Conservation (phyloP, 2,797 vertebrate genomes). For the Triplophysa yarkandensis region DNA sequence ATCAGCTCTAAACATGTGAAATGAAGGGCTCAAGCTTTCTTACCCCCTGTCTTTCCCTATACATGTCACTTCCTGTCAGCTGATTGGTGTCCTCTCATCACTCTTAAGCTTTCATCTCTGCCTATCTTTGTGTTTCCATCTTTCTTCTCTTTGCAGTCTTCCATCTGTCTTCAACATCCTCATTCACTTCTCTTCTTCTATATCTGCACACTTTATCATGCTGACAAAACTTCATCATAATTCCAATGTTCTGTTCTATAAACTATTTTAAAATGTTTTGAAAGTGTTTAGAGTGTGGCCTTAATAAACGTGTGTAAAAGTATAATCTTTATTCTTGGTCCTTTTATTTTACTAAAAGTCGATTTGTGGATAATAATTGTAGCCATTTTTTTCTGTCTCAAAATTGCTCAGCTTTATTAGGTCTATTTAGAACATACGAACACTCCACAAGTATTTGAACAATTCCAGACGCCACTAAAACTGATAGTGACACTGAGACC, state of each 20-base stretch:
- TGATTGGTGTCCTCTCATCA: slow-evolving; percentile 47
- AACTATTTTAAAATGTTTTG: slow-evolving; percentile 19
- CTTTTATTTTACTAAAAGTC: too few species aligned
- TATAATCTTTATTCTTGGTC: too few species aligned
- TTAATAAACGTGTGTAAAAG: too few species aligned
- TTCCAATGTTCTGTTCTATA: slow-evolving; percentile 26
- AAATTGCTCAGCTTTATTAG: too few species aligned
- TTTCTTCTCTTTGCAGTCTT: slow-evolving; percentile 46
- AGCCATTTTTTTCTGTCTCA: too few species aligned
- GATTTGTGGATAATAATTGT: too few species aligned
- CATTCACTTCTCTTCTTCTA: slow-evolving; percentile 51
- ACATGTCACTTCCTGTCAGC: slow-evolving; percentile 31
- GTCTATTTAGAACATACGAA: too few species aligned
- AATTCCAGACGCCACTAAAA: too few species aligned
- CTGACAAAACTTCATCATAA: slow-evolving; percentile 43
- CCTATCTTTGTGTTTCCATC: slow-evolving; percentile 45
- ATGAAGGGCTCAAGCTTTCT: slow-evolving; percentile 46
- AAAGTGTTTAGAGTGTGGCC: background rate
- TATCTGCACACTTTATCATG: slow-evolving; percentile 17
- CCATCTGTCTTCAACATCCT: slow-evolving; percentile 48
- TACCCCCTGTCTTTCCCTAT: slow-evolving; percentile 41
- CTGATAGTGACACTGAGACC: too few species aligned
- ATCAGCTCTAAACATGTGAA: slow-evolving; percentile 62
- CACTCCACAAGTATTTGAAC: too few species aligned
- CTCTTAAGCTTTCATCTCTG: slow-evolving; percentile 42